phyloP scores from a whole-genome alignment of 2,888 invertebrate genomes.

The Eristalis intricaria region DNA sequence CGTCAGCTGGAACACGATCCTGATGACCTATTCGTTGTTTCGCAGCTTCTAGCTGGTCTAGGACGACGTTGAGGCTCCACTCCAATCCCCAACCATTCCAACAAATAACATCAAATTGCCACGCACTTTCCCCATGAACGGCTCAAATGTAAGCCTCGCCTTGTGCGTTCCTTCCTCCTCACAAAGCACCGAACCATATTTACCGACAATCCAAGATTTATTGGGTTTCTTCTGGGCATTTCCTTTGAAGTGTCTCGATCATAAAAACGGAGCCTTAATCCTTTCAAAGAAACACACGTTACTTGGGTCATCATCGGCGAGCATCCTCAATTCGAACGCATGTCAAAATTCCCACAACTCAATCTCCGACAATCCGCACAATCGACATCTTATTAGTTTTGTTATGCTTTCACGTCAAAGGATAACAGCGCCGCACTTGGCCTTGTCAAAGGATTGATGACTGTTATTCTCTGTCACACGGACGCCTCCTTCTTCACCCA shows the following conservation, averaged over 20 bases:
- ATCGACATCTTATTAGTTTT: conserved; percentile 32
- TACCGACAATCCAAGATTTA: background rate
- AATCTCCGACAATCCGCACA: background rate
- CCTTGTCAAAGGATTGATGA: conserved; percentile 25
- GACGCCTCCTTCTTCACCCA: background rate
- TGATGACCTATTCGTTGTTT: no score
- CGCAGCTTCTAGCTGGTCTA: no score
- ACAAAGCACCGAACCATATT: background rate
- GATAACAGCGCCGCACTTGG: background rate
- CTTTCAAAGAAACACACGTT: background rate
- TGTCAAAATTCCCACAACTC: conserved; percentile 53
- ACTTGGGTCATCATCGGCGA: background rate
- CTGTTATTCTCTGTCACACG: background rate
- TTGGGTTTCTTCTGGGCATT: background rate
- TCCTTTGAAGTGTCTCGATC: background rate
- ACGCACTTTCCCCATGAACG: no score
- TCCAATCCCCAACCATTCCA: no score
- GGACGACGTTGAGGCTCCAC: no score
- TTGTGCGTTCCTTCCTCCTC: background rate
- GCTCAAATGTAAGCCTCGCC: background rate
- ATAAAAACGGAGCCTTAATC: background rate
- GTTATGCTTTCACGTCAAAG: conserved; percentile 25
- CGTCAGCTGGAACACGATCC: no score
- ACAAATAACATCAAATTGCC: no score
- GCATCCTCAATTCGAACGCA: background rate